These are phyloP conservation scores for Caprella mutica DNA, from an alignment of 2,888 invertebrate genomes.

Conservation along the genomic window DNA sequence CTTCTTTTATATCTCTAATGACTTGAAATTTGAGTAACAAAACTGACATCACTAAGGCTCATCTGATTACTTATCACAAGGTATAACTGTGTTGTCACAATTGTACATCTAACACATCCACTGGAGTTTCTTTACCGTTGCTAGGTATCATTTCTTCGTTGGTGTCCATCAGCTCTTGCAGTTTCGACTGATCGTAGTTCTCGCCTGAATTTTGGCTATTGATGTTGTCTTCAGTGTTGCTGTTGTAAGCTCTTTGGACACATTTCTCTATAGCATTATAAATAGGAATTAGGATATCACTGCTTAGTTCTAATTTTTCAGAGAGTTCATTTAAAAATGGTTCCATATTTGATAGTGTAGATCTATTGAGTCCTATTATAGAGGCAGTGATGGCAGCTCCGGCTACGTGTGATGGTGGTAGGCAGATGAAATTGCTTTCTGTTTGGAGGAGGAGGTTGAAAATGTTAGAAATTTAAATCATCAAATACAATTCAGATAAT, in stretches of 20 bases:
- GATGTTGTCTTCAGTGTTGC: background rate
- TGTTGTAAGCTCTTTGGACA: constrained; percentile 3
- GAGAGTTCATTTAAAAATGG: background rate
- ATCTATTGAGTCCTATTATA: background rate
- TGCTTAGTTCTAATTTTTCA: background rate
- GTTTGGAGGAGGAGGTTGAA: background rate
- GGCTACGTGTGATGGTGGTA: background rate
- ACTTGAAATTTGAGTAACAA: too few species aligned
- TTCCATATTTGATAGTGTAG: background rate
- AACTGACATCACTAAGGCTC: too few species aligned
- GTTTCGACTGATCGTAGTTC: constrained; percentile 5
- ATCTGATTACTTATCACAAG: too few species aligned
- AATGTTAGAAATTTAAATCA: background rate
- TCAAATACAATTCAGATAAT: background rate
- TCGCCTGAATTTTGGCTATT: background rate
- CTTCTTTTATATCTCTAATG: too few species aligned
- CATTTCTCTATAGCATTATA: background rate
- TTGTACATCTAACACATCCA: constrained; percentile 1
- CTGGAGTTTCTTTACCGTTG: constrained; percentile 6
- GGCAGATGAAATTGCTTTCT: constrained; percentile 5
- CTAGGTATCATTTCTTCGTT: constrained; percentile 1
- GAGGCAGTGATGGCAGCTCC: constrained; percentile 2
- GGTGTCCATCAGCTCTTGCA: background rate
- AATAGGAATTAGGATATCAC: background rate
- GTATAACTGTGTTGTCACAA: too few species aligned